Base-by-base conservation (phyloP, 2,888 invertebrate species). In the Amphipyra tragopoginis region DNA sequence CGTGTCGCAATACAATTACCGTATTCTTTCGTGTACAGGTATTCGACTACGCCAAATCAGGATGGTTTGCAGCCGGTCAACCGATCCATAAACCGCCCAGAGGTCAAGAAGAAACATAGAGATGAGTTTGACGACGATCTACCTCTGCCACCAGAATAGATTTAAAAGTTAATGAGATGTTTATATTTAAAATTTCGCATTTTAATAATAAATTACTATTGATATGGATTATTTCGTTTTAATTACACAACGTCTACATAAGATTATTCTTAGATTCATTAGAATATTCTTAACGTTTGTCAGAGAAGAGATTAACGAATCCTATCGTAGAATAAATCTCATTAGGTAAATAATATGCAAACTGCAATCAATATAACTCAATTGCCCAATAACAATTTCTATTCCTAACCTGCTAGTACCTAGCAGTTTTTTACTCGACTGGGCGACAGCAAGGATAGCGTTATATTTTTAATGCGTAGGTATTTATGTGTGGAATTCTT, bases 121-220 rank as follows among this genome's bases (percentile, higher is more conserved):
- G 92, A 92, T 38, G 90, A 92, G 39, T 89, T 87, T 53, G 93
- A 93, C 3, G 93, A 93, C n/a, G 94, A 95, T 45, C 78, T 95
- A 45, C 95, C 95, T 10, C 75, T 95, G 40, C 94, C 95, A 1
- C 94, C 94, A 1, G 95, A 95, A 68, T 94, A 83, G 75, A 8
- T 21, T 21, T 36, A 83, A 21, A 75, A 8, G 15, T 21, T 39
- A 0, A 50, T 9, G 10, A 38, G 0, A 49, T 48, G 8, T 15
- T 52, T 13, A 39, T 51, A 49, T 55, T 50, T 65, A 14, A 38
- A 40, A 40, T 42, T 51, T 53, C 44, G 26, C 44, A 54, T 38
- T 58, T 54, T 44, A 55, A 34, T 55, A 65, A 70, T 65, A 56
- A 26, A 59, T 29, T 58, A 7, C n/a, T 44, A 38, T 68, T 45